Percentiles rank a stretch among this genome's conserved stretches.
Evolutionary conservation across 2,113 vertebrate genomes (phyloP).

Genomic region (Ceyx melanurus): DNA sequence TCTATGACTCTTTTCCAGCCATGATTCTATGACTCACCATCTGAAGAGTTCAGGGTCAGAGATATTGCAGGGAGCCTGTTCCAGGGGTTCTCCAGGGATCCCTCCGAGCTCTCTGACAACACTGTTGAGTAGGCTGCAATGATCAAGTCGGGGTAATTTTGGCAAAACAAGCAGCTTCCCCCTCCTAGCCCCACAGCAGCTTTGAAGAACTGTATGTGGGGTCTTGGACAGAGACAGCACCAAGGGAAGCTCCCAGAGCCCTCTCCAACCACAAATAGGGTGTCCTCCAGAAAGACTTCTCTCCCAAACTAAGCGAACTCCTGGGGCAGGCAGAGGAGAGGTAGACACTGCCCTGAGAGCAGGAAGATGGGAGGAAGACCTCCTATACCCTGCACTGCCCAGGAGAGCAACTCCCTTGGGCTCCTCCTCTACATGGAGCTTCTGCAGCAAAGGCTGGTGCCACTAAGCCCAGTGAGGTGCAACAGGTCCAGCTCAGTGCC

Average conservation of each 20-base stretch:
- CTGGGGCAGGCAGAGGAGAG: background rate
- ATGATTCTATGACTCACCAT: slow-evolving; percentile 18
- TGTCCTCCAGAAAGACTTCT: background rate
- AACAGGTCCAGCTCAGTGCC: background rate
- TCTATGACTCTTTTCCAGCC: background rate
- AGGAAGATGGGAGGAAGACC: background rate
- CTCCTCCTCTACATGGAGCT: background rate
- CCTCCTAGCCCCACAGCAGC: accelerated
- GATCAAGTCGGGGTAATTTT: background rate
- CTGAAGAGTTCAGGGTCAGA: slow-evolving; percentile 15
- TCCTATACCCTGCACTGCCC: background rate
- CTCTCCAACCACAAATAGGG: background rate
- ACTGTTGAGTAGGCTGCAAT: background rate
- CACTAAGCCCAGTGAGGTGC: background rate
- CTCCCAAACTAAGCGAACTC: background rate
- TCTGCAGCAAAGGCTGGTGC: background rate
- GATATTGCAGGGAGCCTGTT: background rate
- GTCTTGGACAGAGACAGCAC: background rate
- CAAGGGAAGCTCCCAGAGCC: background rate
- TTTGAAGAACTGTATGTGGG: background rate
- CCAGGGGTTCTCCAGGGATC: slow-evolving; percentile 49
- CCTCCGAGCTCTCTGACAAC: background rate
- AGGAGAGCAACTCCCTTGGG: background rate
- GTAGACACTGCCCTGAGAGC: background rate
- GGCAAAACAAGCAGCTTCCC: background rate